Conservation (phyloP, 2,113 vertebrate species). For the Psittacula cyanocephala region DNA sequence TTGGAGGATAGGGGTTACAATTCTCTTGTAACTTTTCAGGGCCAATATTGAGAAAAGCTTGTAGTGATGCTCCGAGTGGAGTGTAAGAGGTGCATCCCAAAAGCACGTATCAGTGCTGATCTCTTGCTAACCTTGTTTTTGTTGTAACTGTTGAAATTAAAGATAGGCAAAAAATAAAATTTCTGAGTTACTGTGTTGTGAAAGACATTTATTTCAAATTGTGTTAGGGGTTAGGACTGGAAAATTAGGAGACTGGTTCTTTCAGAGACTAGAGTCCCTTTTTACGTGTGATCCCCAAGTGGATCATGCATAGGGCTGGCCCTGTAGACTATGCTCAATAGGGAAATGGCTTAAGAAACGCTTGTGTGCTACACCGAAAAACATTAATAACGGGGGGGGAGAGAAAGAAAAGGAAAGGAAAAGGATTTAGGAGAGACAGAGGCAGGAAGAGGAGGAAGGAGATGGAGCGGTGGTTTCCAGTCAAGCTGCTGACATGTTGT, state of each 20-base stretch:
- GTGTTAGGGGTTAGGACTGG: not conserved
- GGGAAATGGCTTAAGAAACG: not conserved
- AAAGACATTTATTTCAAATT: not conserved
- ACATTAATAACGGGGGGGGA: rapidly evolving
- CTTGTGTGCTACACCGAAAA: not conserved
- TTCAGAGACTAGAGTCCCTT: not conserved
- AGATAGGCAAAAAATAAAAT: not conserved
- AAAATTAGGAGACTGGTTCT: not conserved
- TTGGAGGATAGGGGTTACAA: not conserved
- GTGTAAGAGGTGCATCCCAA: not conserved
- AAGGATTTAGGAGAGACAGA: not conserved
- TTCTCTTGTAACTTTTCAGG: not conserved
- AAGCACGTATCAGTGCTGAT: not conserved
- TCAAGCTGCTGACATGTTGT: not conserved
- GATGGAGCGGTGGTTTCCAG: not conserved
- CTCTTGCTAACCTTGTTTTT: not conserved
- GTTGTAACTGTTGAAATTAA: not conserved
- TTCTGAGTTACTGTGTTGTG: not conserved
- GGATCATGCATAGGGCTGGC: not conserved
- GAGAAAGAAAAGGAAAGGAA: rapidly evolving
- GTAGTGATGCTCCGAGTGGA: not conserved
- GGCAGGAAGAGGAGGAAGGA: not conserved
- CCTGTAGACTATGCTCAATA: not conserved
- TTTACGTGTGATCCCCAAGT: not conserved
- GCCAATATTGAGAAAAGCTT: not conserved